A percentile compares a stretch with the other conserved stretches of the same genome.
These are phyloP conservation scores for Platyscelio sp. DNA, from an alignment of 2,888 invertebrate genomes.

Conservation along the genomic window DNA sequence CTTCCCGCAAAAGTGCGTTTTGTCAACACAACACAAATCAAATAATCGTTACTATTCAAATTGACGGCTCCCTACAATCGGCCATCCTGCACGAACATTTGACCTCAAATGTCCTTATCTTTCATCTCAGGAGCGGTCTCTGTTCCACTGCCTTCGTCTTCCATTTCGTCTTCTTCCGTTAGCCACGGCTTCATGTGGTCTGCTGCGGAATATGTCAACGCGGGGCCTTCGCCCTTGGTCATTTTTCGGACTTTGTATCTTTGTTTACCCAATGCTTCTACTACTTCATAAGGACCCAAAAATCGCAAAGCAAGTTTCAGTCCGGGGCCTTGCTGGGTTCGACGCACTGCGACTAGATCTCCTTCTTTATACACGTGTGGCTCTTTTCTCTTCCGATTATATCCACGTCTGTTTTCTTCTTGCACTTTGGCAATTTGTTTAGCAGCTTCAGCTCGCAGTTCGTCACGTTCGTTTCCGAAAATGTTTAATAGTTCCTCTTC, in stretches of 20 bases:
- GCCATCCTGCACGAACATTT: background rate
- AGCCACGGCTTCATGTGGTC: background rate
- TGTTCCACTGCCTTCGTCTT: background rate
- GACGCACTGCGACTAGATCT: slow-evolving; percentile 60
- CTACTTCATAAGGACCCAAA: slow-evolving; percentile 65
- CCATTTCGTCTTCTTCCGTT: background rate
- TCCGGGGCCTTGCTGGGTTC: slow-evolving; percentile 52
- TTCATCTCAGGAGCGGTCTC: background rate
- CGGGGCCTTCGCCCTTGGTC: background rate
- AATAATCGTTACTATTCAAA: background rate
- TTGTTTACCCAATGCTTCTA: slow-evolving; percentile 5
- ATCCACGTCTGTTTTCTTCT: slow-evolving; percentile 69
- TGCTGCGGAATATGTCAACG: background rate
- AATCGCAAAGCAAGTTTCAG: slow-evolving; percentile 52
- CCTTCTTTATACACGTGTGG: slow-evolving; percentile 66
- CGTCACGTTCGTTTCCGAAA: slow-evolving; percentile 31
- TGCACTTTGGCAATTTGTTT: slow-evolving; percentile 61
- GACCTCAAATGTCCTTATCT: background rate
- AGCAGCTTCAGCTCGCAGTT: slow-evolving; percentile 47
- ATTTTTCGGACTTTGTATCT: slow-evolving; percentile 45
- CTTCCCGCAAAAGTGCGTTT: background rate
- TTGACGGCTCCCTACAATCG: background rate
- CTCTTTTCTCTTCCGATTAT: slow-evolving; percentile 63
- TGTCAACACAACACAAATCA: too few relatives aligned
- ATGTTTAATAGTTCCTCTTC: background rate